These are phyloP conservation scores for Axis porcinus DNA, from an alignment of 2,113 vertebrate species.

Conservation along the genomic window DNA sequence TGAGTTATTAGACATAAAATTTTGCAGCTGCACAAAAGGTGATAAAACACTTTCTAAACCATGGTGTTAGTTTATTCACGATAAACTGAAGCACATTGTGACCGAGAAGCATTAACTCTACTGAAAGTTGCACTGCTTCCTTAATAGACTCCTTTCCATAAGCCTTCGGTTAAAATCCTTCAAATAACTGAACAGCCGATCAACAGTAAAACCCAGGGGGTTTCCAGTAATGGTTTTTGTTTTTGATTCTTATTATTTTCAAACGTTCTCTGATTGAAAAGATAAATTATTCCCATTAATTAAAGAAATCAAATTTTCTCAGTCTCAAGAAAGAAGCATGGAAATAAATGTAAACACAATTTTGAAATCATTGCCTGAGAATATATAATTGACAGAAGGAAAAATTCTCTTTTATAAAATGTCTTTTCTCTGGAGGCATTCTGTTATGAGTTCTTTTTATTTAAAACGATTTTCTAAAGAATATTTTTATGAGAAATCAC, in stretches of 20 bases:
- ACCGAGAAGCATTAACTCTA: background rate
- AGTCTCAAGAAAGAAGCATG: background rate
- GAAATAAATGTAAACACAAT: background rate
- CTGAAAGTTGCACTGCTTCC: background rate
- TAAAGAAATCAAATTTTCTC: background rate
- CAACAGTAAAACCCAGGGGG: background rate
- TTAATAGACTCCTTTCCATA: background rate
- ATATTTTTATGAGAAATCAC: background rate
- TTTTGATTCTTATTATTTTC: background rate
- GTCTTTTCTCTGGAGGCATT: background rate
- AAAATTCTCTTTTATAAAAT: background rate
- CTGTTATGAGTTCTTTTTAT: background rate
- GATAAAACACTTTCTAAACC: background rate
- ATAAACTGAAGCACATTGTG: background rate
- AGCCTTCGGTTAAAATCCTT: background rate
- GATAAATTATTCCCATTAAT: background rate
- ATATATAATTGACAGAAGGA: background rate
- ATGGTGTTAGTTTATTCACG: background rate
- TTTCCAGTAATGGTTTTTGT: background rate
- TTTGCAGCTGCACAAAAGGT: background rate
- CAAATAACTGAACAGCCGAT: background rate
- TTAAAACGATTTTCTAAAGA: constrained; percentile 20
- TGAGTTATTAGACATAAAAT: background rate
- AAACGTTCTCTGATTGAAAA: background rate
- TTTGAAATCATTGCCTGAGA: background rate